Evolutionary conservation across 2,797 vertebrate species (phyloP), one percentile per base, ranked within the genome.

Genomic region (Dryobates pubescens): DNA sequence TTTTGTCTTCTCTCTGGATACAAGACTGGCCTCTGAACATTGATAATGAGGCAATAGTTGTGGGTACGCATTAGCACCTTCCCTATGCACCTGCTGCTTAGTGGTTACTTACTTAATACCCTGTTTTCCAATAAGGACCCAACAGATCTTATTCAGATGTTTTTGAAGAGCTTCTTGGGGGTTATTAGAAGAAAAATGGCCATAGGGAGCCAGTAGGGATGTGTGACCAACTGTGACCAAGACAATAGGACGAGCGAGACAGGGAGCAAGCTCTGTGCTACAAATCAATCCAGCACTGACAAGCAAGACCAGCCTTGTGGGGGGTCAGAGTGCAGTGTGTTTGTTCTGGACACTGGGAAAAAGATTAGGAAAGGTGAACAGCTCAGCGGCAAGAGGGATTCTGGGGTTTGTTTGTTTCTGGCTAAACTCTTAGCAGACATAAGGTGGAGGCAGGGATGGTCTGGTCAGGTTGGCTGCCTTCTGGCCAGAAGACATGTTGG

Each of bases 191-290:
- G 51, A 51, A 30, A 10, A 30, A 1, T 82, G 85, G 57, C 84
- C 80, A 84, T 13, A 51, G 23, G 14, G 34, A 93, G 90, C 10
- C 59, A 80, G 72, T 61, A 93, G 74, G 47, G n/a, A 15, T 93
- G 87, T 96, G 49, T 97, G 89, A 65, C 73, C 86, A 80, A 59
- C 69, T 92, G 88, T 94, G 89, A 96, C 90, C 89, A 75, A 89
- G 94, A 69, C 95, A 95, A 93, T 92, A 86, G 89, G 88, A 82
- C 0, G 16, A 89, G 93, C 5, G 36, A 84, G 93, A 73, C 49
- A 61, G 61, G 15, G 51, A 68, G 58, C 27, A 14, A 71, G 13
- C 64, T 86, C 23, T 45, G 84, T 69, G 90, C 85, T 85, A 86
- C 62, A 90, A 73, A 94, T 95, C 85, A 74, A 53, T 56, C 54